Conservation (phyloP, 2,888 invertebrate species). For the Myopa testacea region DNA sequence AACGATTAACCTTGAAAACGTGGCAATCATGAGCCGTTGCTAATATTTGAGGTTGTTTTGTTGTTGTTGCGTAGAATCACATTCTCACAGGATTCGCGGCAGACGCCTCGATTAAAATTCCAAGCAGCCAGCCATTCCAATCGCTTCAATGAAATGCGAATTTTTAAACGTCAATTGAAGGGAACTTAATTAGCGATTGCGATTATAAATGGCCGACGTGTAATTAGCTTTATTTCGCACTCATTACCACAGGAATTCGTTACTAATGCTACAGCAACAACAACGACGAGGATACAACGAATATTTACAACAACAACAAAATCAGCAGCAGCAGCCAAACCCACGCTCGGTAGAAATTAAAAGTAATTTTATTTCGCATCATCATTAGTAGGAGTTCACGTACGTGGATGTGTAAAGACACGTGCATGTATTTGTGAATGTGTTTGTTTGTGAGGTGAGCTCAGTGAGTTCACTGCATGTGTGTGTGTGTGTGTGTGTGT, state of each 20-base stretch:
- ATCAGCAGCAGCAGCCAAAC: background rate
- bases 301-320: background rate
- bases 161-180: slow-evolving; percentile 6
- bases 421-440: background rate
- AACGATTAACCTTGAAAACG: no score
- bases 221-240: slow-evolving; percentile 31
- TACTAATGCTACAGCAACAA: slow-evolving; percentile 14
- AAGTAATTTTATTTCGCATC: slow-evolving; percentile 24
- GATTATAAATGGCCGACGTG: slow-evolving; percentile 27
- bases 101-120: background rate
- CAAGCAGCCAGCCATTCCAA: background rate
- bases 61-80: no score
- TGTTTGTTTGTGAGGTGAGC: background rate
- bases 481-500: no score
- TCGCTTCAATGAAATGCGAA: background rate
- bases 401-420: background rate
- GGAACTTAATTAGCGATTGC: slow-evolving; percentile 31
- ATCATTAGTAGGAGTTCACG: slow-evolving; percentile 18
- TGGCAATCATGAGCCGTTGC: no score
- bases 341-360: slow-evolving; percentile 12
- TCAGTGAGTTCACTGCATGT: no score
- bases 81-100: no score
- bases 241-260: slow-evolving; percentile 31
- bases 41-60: no score
- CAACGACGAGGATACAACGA: background rate